Base-by-base conservation (phyloP, 2,888 invertebrate species). In the Leptinotarsa juncta region DNA sequence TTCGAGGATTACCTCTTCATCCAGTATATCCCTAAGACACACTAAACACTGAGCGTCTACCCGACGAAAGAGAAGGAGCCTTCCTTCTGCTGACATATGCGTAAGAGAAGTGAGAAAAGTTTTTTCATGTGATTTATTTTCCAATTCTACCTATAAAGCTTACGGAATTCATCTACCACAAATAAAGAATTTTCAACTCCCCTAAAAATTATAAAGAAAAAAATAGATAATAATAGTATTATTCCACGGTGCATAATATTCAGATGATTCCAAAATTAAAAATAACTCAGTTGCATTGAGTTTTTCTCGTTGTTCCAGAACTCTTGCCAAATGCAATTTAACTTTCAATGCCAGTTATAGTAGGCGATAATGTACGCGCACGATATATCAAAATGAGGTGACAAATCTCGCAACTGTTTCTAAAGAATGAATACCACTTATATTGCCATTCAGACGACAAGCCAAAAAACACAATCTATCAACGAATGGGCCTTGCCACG, bases 281-380 rank as follows among this genome's bases (percentile, higher is more conserved):
- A 42, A 62, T 62, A 42, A 18, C n/a, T 42, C 42, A n/a, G 18
- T 62, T 62, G 15, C 32, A 42, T 62, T 16, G 62, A 3, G 10
- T 42, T 62, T 62, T 42, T 51, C 32, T 32, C 32, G 16, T 62
- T 26, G 3, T 18, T 42, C 23, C 62, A n/a, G 23, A 23, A 14
- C 57, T 57, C 42, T 32, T 62, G 62, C 62, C 62, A 62, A 62
- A 26, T 62, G 62, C 62, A 62, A 42, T 62, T 26, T 26, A n/a
- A 62, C n/a, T 62, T 62, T 62, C 62, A 62, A 62, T 62, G 62
- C 42, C 62, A 42, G 62, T 62, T 42, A 32, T 42, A 62, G 62
- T 26, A 62, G 62, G 62, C 62, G 62, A 62, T 62, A 62, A 62
- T 32, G 10, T 62, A 62, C 62, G 42, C 42, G n/a, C 16, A n/a